Conservation (phyloP, 2,888 invertebrate species). For the Lobophora halterata region DNA sequence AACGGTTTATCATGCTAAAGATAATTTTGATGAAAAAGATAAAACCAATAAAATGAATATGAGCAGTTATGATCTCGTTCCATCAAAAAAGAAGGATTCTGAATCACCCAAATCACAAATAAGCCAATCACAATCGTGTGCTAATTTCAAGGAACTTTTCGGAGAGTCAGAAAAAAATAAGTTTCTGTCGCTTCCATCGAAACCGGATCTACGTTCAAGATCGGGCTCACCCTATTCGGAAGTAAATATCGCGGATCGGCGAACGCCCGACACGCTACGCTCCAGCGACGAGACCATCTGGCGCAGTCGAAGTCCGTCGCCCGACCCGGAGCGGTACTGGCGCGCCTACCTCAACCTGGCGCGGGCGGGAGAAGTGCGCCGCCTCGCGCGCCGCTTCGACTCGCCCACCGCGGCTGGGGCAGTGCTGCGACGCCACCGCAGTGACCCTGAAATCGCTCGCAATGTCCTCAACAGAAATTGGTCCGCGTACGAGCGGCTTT, state of each 20-base stretch:
- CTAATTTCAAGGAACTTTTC: constrained; percentile 90
- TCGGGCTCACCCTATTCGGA: constrained; percentile 80
- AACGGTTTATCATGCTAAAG: constrained; percentile 76
- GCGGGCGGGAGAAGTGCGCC: constrained; percentile 88
- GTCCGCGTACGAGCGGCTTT: constrained; percentile 67
- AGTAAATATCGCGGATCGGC: constrained; percentile 66
- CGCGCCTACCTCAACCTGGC: constrained; percentile 85
- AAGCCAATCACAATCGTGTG: constrained; percentile 84
- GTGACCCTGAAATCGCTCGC: constrained; percentile 88
- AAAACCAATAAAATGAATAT: constrained; percentile 42
- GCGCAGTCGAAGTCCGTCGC: constrained; percentile 87
- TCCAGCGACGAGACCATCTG: constrained; percentile 85
- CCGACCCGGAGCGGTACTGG: constrained; percentile 86
- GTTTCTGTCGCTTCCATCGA: constrained; percentile 78
- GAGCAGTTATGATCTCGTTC: constrained; percentile 13
- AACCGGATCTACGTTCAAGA: constrained; percentile 66
- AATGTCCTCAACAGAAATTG: constrained; percentile 76
- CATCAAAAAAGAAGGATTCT: constrained; percentile 35
- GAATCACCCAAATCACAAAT: constrained; percentile 54
- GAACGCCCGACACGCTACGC: constrained; percentile 75
- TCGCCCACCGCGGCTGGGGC: constrained; percentile 79
- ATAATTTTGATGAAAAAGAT: constrained; percentile 73
- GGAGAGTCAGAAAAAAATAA: constrained; percentile 85
- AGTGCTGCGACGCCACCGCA: constrained; percentile 84
- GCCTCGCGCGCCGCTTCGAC: constrained; percentile 90